A percentile compares a stretch with the other conserved stretches of the same genome.
These are phyloP conservation scores for Macrosteles quadrilineatus DNA, from an alignment of 1,140 invertebrate genomes.

Conservation along the genomic window DNA sequence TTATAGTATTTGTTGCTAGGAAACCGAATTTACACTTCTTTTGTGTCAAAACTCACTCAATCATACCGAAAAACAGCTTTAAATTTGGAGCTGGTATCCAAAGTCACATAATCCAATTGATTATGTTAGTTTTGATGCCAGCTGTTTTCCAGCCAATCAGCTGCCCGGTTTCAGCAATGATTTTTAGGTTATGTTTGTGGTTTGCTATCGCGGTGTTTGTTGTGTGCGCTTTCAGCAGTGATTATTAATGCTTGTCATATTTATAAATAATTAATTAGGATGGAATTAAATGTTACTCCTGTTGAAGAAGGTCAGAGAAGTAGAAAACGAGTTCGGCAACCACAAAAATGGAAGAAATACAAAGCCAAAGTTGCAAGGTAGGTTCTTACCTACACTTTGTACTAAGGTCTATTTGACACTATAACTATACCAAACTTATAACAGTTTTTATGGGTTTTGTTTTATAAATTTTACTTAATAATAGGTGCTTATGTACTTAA, in stretches of 20 bases:
- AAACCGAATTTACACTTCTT: conserved; percentile 8
- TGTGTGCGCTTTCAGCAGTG: neutral
- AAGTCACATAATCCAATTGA: conserved; percentile 9
- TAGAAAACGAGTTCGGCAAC: neutral
- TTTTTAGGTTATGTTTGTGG: too few species aligned
- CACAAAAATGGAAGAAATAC: neutral
- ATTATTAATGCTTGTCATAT: neutral
- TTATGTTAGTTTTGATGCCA: conserved; percentile 8
- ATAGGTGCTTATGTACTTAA: neutral
- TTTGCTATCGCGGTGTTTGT: neutral
- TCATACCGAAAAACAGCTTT: neutral
- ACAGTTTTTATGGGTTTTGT: neutral
- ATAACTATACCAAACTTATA: too few species aligned
- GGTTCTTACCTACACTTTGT: neutral
- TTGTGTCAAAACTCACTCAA: conserved; percentile 19
- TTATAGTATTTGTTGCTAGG: neutral
- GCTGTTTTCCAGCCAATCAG: conserved; percentile 16
- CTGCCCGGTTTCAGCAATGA: neutral
- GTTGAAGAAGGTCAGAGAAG: neutral
- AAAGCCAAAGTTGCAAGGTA: neutral
- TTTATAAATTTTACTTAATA: conserved; percentile 1
- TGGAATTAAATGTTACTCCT: neutral
- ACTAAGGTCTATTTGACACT: neutral
- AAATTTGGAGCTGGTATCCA: conserved; percentile 9
- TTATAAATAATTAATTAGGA: neutral